phyloP scores from a whole-genome alignment of 2,113 vertebrate species.

The Tragelaphus imberbis region DNA sequence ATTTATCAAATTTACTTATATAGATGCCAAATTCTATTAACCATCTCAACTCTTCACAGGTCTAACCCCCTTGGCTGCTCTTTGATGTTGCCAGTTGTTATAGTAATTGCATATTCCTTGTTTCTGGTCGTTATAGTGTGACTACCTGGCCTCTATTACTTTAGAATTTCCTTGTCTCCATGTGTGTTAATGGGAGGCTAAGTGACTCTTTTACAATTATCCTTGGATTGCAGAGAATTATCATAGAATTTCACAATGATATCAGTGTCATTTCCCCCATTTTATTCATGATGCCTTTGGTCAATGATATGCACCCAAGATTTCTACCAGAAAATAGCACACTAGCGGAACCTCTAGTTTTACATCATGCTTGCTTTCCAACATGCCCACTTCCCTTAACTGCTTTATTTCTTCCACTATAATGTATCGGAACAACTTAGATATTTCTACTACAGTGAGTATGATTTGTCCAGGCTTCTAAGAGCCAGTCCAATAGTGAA shows the following conservation, averaged over 20 bases:
- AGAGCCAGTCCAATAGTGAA: background rate
- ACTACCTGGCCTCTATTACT: background rate
- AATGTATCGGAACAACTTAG: background rate
- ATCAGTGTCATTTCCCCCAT: no score
- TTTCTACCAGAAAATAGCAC: background rate
- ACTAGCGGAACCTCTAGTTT: background rate
- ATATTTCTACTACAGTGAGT: background rate
- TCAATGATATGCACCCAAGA: background rate
- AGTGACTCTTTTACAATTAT: background rate
- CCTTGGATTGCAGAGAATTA: background rate
- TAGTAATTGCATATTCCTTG: background rate
- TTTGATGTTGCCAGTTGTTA: background rate
- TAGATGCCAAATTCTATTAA: background rate
- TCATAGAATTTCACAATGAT: background rate
- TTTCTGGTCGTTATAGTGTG: background rate
- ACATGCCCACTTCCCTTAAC: background rate
- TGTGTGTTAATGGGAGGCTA: background rate
- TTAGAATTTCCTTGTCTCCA: background rate
- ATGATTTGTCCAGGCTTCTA: background rate
- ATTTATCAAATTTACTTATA: background rate
- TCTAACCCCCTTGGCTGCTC: background rate
- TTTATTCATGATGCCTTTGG: background rate
- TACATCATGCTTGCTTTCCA: background rate
- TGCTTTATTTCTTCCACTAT: background rate
- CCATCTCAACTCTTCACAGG: background rate